Percentiles rank a stretch among this genome's conserved stretches.
Conservation (phyloP, 2,888 invertebrate species). For the Autographa gamma region DNA sequence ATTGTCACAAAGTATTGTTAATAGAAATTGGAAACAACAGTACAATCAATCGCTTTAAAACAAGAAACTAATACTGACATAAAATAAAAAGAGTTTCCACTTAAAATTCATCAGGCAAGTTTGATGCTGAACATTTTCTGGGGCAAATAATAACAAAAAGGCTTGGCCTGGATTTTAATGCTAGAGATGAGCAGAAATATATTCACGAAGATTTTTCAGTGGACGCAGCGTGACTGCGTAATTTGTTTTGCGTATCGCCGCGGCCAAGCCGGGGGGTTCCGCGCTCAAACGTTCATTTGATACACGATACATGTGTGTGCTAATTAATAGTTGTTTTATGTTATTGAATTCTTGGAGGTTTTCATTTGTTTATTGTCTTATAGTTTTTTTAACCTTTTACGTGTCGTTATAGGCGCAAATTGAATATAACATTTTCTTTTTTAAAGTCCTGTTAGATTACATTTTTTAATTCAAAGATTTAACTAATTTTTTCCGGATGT, state of each 20-base stretch:
- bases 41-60: conserved; percentile 46
- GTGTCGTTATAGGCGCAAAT: too few species aligned
- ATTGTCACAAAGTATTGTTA: conserved; percentile 7
- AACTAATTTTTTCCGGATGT: too few species aligned
- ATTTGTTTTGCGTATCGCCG: conserved; percentile 70
- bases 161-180: conserved; percentile 72
- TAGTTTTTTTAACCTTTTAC: too few species aligned
- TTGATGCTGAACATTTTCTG: conserved; percentile 59
- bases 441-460: too few species aligned
- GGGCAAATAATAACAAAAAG: conserved; percentile 74
- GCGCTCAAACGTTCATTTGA: conserved; percentile 3
- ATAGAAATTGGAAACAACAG: conserved; percentile 17
- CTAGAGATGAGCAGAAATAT: conserved; percentile 75
- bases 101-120: conserved; percentile 60
- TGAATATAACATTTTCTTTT: too few species aligned
- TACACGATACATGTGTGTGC: background rate
- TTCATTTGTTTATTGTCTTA: background rate
- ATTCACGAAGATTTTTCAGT: conserved; percentile 81
- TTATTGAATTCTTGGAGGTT: too few species aligned
- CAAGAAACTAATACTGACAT: conserved; percentile 33
- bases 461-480: too few species aligned
- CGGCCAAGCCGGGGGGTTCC: conserved; percentile 57
- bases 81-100: conserved; percentile 50
- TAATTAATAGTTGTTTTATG: background rate
- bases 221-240: conserved; percentile 76